Base-by-base conservation (phyloP, 2,888 invertebrate genomes). In the Dioctria linearis region DNA sequence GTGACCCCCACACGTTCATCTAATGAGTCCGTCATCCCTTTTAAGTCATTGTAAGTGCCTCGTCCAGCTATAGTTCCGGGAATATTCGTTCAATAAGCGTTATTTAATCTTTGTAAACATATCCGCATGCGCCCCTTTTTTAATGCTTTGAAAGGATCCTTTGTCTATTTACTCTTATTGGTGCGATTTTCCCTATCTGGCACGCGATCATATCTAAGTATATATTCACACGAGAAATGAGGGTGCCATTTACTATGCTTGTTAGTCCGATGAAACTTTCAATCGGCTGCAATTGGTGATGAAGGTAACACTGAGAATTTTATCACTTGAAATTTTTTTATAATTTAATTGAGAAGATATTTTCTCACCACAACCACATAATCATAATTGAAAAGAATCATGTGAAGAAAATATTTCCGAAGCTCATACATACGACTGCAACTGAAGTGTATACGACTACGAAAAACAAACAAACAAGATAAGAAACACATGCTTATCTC, bases 21-120 rank as follows among this genome's bases (percentile, higher is more conserved):
- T 67, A 67, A 67, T 67, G 67, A 67, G 67, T n/a, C 42, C 67
- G n/a, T 43, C 67, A 67, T 67, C 43, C 67, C 46, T 49, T 49
- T 67, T 67, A 5, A 46, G 46, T 42, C 67, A 13, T 67, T 43
- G 13, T 46, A 43, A 67, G 25, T 67, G 67, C 46, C 25, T 25
- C 46, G 42, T 67, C 67, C 49, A 42, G 42, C 43, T 67, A 67
- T 5, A 13, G 4, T 25, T n/a, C 42, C 25, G 25, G 67, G 46
- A 46, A 25, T 13, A 25, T 67, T 67, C 37, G 46, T 46, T 6
- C 43, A 25, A 25, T 25, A n/a, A 3, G 46, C 67, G 46, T 67
- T 43, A 67, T n/a, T 67, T 67, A 67, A 67, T 67, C 67, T 67
- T 25, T 67, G 49, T 46, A 67, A 67, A 67, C 67, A 67, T n/a